phyloP scores from a whole-genome alignment of 1,140 invertebrate genomes.

The Drosophila ercepeae region DNA sequence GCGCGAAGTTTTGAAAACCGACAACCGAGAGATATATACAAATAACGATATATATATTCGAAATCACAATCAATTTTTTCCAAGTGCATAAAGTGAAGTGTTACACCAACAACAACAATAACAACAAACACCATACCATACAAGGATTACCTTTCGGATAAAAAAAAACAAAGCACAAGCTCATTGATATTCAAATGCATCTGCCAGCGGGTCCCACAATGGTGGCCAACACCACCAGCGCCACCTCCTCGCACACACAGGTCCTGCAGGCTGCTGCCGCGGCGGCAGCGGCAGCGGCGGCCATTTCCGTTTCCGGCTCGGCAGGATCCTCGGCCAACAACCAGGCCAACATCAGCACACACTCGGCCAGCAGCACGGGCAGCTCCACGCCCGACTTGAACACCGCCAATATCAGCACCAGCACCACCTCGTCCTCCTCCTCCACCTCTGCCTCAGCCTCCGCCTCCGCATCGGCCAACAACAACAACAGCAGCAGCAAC shows the following conservation, averaged over 20 bases:
- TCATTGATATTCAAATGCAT: constrained; percentile 54
- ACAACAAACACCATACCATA: constrained; percentile 3
- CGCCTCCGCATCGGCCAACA: constrained; percentile 7
- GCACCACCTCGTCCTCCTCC: constrained; percentile 33
- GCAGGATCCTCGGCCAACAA: constrained; percentile 23
- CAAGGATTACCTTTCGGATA: constrained; percentile 48
- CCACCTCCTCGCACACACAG: constrained; percentile 53
- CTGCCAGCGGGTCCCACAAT: constrained; percentile 78
- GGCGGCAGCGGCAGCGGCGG: constrained; percentile 40
- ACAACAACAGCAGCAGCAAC: not conserved
- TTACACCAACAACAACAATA: not conserved
- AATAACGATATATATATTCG: constrained; percentile 6
- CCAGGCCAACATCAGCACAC: constrained; percentile 61
- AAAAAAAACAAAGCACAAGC: not conserved
- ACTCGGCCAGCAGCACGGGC: constrained; percentile 76
- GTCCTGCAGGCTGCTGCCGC: constrained; percentile 69
- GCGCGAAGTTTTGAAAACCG: not conserved
- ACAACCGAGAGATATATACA: constrained; percentile 7
- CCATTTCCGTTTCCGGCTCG: constrained; percentile 22
- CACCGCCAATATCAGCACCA: constrained; percentile 41
- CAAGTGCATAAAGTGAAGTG: constrained; percentile 19
- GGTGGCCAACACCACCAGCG: constrained; percentile 67
- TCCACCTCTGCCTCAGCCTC: constrained; percentile 16
- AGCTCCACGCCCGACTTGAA: constrained; percentile 74
- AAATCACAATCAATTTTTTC: constrained; percentile 35